phyloP scores from a whole-genome alignment of 2,113 vertebrate species.

The Crotalus tigris region DNA sequence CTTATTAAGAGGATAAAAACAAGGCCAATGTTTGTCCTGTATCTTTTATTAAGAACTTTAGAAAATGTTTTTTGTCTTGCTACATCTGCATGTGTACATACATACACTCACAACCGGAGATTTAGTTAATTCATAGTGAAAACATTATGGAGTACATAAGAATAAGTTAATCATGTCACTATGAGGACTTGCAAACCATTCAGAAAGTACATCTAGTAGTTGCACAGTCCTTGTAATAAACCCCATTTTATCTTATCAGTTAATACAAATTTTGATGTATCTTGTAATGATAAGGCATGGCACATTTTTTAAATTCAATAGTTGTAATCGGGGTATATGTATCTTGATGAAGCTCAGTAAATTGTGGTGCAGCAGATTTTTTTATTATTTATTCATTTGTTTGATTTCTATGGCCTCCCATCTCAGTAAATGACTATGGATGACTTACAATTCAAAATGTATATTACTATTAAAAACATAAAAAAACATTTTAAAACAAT shows the following conservation, averaged over 20 bases:
- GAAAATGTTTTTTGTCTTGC: background rate
- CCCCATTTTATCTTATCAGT: background rate
- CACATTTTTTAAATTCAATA: background rate
- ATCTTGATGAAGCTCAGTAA: background rate
- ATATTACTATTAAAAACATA: background rate
- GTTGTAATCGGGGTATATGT: background rate
- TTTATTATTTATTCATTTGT: background rate
- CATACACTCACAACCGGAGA: background rate
- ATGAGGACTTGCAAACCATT: background rate
- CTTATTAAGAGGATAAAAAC: background rate
- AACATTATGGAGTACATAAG: background rate
- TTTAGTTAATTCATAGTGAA: background rate
- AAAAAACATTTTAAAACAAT: background rate
- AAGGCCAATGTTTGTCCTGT: background rate
- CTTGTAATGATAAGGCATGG: background rate
- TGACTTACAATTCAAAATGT: background rate
- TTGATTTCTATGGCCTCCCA: background rate
- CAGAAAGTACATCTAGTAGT: background rate
- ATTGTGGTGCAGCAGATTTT: background rate
- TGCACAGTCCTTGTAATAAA: background rate
- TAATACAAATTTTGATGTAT: background rate
- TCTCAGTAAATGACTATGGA: background rate
- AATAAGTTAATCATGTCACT: background rate
- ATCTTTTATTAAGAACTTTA: background rate
- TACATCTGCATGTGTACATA: too few relatives aligned